Percentiles rank a stretch among this genome's conserved stretches.
phyloP scores from a whole-genome alignment of 2,888 invertebrate species.

The Lumbricus terrestris region DNA sequence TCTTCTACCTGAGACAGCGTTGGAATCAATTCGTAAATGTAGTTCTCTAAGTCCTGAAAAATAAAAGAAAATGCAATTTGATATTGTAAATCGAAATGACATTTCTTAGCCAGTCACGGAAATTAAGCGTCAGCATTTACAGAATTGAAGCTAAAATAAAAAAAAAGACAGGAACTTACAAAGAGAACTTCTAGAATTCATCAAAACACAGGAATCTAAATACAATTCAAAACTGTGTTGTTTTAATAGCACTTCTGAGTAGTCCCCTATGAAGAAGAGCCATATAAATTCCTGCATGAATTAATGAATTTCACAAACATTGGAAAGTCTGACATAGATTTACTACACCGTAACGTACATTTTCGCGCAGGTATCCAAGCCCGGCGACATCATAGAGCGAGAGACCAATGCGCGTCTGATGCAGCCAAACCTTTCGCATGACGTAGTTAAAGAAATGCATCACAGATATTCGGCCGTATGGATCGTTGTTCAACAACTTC shows the following conservation, averaged over 20 bases:
- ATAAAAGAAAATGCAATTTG: neutral
- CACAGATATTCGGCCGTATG: constrained; percentile 81
- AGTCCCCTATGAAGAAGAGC: too few species aligned
- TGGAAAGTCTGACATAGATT: too few species aligned
- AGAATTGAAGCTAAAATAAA: too few species aligned
- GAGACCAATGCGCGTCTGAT: constrained; percentile 88
- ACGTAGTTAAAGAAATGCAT: constrained; percentile 90
- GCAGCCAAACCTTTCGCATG: constrained; percentile 88
- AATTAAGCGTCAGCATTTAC: too few species aligned
- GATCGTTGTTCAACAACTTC: constrained; percentile 80
- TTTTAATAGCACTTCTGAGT: too few species aligned
- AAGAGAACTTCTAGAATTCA: too few species aligned
- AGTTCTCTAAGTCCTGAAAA: constrained; percentile 77
- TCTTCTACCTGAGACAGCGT: constrained; percentile 74
- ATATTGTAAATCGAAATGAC: neutral
- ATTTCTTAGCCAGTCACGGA: too few species aligned
- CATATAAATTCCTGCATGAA: too few species aligned
- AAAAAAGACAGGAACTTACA: too few species aligned
- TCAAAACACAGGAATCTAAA: too few species aligned
- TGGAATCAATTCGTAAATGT: constrained; percentile 88
- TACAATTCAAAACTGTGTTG: too few species aligned
- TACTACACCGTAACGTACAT: constrained; percentile 62
- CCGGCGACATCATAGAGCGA: constrained; percentile 90
- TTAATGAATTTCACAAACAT: neutral
- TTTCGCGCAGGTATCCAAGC: constrained; percentile 82